phyloP scores from a whole-genome alignment of 2,113 vertebrate species.

The Xiphias gladius region DNA sequence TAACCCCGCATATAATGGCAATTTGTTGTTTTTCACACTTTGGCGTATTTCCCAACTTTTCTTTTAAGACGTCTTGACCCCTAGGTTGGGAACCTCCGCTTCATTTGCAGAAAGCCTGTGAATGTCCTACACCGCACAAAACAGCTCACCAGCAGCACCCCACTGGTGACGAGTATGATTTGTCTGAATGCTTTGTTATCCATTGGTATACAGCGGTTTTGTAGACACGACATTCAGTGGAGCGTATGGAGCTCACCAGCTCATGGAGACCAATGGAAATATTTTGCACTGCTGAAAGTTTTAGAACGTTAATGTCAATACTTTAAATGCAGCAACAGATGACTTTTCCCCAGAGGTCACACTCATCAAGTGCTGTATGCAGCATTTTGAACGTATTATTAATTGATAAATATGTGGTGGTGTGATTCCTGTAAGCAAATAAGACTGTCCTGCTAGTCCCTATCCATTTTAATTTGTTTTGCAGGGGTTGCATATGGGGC shows the following conservation, averaged over 20 bases:
- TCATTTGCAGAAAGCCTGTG: background rate
- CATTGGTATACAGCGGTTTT: too few species aligned
- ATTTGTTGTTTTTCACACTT: background rate
- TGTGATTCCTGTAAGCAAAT: background rate
- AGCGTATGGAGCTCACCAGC: too few species aligned
- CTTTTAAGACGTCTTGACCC: background rate
- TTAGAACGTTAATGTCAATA: too few species aligned
- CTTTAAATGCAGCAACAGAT: too few species aligned
- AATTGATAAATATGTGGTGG: background rate
- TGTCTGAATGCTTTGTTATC: background rate
- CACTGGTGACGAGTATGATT: background rate
- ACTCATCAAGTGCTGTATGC: too few species aligned
- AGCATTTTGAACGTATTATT: background rate
- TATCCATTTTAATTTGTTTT: background rate
- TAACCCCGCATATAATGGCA: background rate
- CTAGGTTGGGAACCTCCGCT: too few species aligned
- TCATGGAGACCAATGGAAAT: too few species aligned
- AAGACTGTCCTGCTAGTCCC: background rate
- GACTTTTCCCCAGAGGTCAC: too few species aligned
- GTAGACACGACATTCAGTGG: background rate
- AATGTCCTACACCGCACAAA: background rate
- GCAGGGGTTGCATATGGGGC: background rate
- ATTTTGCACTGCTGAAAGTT: too few species aligned
- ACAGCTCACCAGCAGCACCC: background rate
- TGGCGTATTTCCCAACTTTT: background rate